phyloP scores from a whole-genome alignment of 1,140 invertebrate species.

The Leptoteleia sp. region DNA sequence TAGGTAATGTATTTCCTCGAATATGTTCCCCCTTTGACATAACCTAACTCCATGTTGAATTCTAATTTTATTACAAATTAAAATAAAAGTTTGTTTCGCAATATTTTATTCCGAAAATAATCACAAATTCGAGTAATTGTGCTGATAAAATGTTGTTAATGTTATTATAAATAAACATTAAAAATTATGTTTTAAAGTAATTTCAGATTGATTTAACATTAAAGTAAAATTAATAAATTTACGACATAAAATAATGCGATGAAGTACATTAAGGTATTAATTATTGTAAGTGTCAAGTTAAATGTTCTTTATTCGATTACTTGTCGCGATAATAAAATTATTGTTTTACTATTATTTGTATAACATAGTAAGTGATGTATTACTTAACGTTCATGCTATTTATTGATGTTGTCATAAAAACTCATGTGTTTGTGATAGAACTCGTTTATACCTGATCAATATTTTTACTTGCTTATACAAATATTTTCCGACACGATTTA shows the following conservation, averaged over 20 bases:
- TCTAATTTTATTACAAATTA: slow-evolving; percentile 47
- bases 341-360: slow-evolving; percentile 41
- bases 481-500: slow-evolving; percentile 55
- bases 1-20: slow-evolving; percentile 50
- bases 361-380: slow-evolving; percentile 31
- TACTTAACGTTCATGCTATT: slow-evolving; percentile 41
- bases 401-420: slow-evolving; percentile 50
- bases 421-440: slow-evolving; percentile 35
- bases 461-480: slow-evolving; percentile 55
- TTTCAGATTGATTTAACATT: too few relatives aligned
- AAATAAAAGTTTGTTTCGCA: slow-evolving; percentile 20
- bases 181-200: too few relatives aligned
- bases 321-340: slow-evolving; percentile 38
- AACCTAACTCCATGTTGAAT: slow-evolving; percentile 9
- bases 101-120: too few relatives aligned
- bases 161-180: too few relatives aligned
- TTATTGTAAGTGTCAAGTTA: slow-evolving; percentile 36
- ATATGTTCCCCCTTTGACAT: slow-evolving; percentile 34
- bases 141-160: too few relatives aligned
- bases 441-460: slow-evolving; percentile 43
- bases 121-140: too few relatives aligned
- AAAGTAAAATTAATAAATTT: too few relatives aligned
- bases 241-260: too few relatives aligned
- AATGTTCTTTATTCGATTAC: slow-evolving; percentile 15
- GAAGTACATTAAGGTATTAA: too few relatives aligned